These are phyloP conservation scores for Brachionus rotundiformis DNA, from an alignment of 1,140 invertebrate genomes.

Conservation along the genomic window DNA sequence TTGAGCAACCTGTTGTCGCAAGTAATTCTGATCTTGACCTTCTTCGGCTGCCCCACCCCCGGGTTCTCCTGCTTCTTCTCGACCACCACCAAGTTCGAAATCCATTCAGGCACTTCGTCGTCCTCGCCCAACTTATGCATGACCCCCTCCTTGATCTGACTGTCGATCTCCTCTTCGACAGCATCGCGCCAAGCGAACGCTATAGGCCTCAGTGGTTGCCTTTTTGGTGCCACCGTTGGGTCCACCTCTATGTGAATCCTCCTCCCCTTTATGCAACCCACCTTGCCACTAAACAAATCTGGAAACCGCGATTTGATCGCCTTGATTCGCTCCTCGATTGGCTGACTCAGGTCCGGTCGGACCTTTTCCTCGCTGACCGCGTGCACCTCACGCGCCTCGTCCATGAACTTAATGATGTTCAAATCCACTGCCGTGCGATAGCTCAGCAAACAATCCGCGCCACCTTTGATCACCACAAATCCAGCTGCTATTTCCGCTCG, in stretches of 20 bases:
- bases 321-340: neutral
- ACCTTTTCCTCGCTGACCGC: neutral
- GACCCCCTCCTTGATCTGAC: neutral
- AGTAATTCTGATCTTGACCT: too few species aligned
- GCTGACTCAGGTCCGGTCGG: neutral
- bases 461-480: neutral
- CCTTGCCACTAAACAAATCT: neutral
- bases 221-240: neutral
- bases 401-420: neutral
- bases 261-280: neutral
- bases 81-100: neutral
- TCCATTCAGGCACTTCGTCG: neutral
- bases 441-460: neutral
- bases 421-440: neutral
- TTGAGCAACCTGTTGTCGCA: neutral
- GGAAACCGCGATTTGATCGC: neutral
- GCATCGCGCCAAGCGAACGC: neutral
- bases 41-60: too few species aligned
- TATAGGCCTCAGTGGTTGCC: neutral
- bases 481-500: neutral
- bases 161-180: neutral
- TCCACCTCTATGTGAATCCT: neutral
- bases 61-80: too few species aligned
- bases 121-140: neutral
- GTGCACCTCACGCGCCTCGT: neutral